These are phyloP conservation scores for Orbicella faveolata DNA, from an alignment of 64 coral and sea anemone genomes.

Conservation along the genomic window DNA sequence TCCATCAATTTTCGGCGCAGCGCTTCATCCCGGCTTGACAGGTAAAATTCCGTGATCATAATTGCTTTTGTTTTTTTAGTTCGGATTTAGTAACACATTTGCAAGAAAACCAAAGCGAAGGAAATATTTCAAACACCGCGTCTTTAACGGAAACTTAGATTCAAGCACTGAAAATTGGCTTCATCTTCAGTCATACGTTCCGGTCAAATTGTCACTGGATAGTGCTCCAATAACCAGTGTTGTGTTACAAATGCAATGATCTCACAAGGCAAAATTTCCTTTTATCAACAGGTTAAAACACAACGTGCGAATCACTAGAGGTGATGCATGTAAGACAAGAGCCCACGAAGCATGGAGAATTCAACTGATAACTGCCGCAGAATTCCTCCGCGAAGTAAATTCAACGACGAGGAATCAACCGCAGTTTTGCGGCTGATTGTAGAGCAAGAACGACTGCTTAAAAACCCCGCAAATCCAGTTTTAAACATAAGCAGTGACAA, in stretches of 20 bases:
- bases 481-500: constrained; percentile 73
- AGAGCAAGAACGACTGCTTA: constrained; percentile 80
- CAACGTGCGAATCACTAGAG: background rate
- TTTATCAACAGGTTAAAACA: background rate
- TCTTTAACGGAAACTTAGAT: constrained; percentile 6
- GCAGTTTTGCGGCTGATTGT: constrained; percentile 80
- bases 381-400: constrained; percentile 84
- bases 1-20: background rate
- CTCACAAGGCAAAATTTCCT: background rate
- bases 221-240: background rate
- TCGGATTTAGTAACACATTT: background rate
- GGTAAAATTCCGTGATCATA: background rate
- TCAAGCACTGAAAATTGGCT: background rate
- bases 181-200: background rate
- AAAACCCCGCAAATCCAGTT: constrained; percentile 75
- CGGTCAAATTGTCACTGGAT: background rate
- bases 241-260: background rate
- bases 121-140: background rate
- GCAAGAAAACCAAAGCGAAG: background rate
- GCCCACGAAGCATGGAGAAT: constrained; percentile 59
- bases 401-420: constrained; percentile 93
- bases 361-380: constrained; percentile 55
- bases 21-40: background rate
- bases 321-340: background rate
- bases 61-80: constrained; percentile 1